Evolutionary conservation across 1,140 invertebrate species (phyloP), one percentile per base, ranked within the genome.

Genomic region (Oppia nitens): DNA sequence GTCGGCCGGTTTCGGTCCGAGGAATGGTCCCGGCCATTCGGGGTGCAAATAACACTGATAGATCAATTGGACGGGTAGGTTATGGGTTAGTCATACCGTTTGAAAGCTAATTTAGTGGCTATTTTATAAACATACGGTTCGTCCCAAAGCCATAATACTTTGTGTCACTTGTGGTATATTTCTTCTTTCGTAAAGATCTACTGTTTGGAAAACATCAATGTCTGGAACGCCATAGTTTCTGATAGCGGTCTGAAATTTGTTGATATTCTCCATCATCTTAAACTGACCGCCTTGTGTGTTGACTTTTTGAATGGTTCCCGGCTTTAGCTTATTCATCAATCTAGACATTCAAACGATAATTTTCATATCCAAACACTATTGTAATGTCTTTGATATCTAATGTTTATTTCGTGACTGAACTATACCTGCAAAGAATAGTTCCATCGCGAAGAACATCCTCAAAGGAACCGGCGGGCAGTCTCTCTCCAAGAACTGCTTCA

Each of bases 231-330:
- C 91, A 66, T 93, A 91, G 49, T 79, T 80, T 52, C 83, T 80
- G 63, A 85, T 79, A 0, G 87, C 88, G 65, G 85, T 83, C 70
- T 91, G 86, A 74, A 96, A 94, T 76, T 87, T 81, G 75, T 84
- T 87, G 69, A 92, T 86, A 76, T 94, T 94, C 74, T 94, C 88
- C 87, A 93, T 92, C 79, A 93, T 81, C 69, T 90, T 91, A 80
- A 93, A 94, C 65, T 89, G 85, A 67, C 84, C 84, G 57, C 87
- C 88, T 59, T 82, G 82, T 58, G 79, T 80, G 78, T 92, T 89
- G 73, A 92, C 85, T 73, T 91, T 93, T 68, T 78, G 68, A 47
- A 92, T 77, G 59, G 81, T 74, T 63, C 85, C 85, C 28, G 89
- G 88, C 56, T 78, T 74, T 59, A 94, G 71, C 70, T 84, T 87